Base-by-base conservation (phyloP, 2,113 vertebrate species). In the Oreochromis spilurus region DNA sequence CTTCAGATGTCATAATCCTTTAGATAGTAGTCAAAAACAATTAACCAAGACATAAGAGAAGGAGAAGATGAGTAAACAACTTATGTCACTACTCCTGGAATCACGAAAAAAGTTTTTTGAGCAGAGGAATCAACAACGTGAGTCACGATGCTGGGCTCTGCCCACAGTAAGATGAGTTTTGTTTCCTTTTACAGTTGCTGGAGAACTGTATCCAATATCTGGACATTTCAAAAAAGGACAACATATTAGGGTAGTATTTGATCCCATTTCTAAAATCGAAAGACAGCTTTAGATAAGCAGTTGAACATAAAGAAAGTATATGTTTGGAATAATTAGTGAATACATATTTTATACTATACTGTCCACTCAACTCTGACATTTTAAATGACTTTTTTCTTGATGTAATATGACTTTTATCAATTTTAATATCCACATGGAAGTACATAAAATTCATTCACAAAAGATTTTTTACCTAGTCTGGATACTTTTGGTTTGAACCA, bases 31-130 rank as follows among this genome's bases (percentile, higher is more conserved):
- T 83, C 81, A 79, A 72, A 80, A 84, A 83, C 57, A 81, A 45
- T 16, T 17, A 72, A 75, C 31, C 53, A 81, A 83, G 60, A 81
- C 21, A 84, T 34, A 48, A 86, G 82, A 45, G 60, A 58, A 55
- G 72, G 40, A 53, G 31, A 52, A 24, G 82, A 84, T 83, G 72
- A 79, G 67, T 75, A 58, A 90, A 43, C 55, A 70, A 72, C 54
- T 54, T 29, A 79, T 86, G 87, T 81, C 81, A 86, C 83, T 89
- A 90, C 87, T 86, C 60, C 85, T 87, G 53, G 85, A 88, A 26
- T 54, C 24, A 65, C 6, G 26, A 50, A 45, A 79, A 79, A 62
- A 62, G 6, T 52, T 50, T 70, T n/a, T 26, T 85, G 58, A 45
- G 83, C 48, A 81, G 34, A 82, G 14, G 14, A 84, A 87, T 79